Evolutionary conservation across 2,113 vertebrate genomes (phyloP), one percentile per base, ranked within the genome.

Genomic region (Cnemophilus loriae): DNA sequence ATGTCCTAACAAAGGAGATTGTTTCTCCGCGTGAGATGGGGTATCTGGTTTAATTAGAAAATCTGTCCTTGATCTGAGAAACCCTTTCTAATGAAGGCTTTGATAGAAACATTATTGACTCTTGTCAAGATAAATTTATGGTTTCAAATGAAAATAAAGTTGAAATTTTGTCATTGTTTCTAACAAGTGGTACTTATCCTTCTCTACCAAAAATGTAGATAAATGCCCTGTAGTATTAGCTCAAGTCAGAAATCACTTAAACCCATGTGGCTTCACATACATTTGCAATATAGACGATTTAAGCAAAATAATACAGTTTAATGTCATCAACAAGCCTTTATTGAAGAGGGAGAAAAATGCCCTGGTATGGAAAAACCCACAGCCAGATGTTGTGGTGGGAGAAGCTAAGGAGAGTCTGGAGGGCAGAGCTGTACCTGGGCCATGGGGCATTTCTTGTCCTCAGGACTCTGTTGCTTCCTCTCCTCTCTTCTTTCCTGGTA

Each of bases 101-200:
- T 87, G 74, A 41, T 17, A 47, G 26, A 90, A 74, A 65, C 2
- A 1, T 56, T 89, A 2, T 46, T 89, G 32, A n/a, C 22, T 88
- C 32, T 78, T 60, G n/a, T 84, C 27, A 80, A 42, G 39, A 70
- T 22, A 74, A 90, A 50, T 20, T 1, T 1, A 64, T 50, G n/a
- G 4, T 73, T 79, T 88, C 57, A 59, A 46, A 65, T 63, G 26
- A 46, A 88, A 97, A 88, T 92, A 80, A 92, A 96, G 11, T 33
- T 80, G 59, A 50, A 50, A 46, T 57, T 63, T 87, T 88, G 46
- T 86, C 47, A 23, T 23, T 59, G 20, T 94, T 96, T 86, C 23
- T 92, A 81, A 16, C n/a, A 86, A 35, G 13, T 47, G 10, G 14
- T 63, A 17, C 20, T 83, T 80, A 15, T 22, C 16, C 9, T 67